Base-by-base conservation (phyloP, 2,888 invertebrate genomes). In the Drosophila leonis region DNA sequence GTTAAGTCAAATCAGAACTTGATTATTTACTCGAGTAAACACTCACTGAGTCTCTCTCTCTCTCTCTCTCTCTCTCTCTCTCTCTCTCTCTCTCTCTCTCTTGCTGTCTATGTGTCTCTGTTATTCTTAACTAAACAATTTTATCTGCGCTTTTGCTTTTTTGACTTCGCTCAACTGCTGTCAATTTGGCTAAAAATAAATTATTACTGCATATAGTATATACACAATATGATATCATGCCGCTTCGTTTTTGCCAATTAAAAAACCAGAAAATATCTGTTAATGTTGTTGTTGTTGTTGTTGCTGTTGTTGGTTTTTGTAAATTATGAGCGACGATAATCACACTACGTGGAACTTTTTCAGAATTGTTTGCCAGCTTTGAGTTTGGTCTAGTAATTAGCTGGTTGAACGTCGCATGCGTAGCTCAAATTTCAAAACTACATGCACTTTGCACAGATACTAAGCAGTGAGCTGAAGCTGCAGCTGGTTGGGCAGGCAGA, bases 181-280 rank as follows among this genome's bases (percentile, higher is more conserved):
- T 73, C 85, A 86, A 88, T 86, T 86, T 86, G 84, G 79, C 89
- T 90, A 86, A 86, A 86, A 86, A 86, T 86, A 86, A 86, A 86
- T 83, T 69, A 86, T 86, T 88, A 81, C 87, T 70, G 84, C 71
- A 48, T 81, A 72, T 87, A 89, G 82, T 72, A 78, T 82, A 82
- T 44, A 67, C 54, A 83, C 54, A 83, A 89, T 81, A 87, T 88
- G 86, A 86, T 86, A 90, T 86, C 86, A 86, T 83, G 65, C 75
- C 78, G 71, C 75, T 65, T 75, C 78, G 90, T 67, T 78, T 76
- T 87, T 78, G 85, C 86, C 86, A 86, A 90, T 86, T 90, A 86
- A 90, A 85, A 83, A 88, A 75, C 69, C 78, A 70, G 78, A 88
- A 90, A 67, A 52, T 71, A 78, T 69, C 72, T 71, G 24, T 49